Percentiles rank a stretch among this genome's conserved stretches.
These are phyloP conservation scores for Pinna nobilis DNA, from an alignment of 1,140 invertebrate species.

Conservation along the genomic window DNA sequence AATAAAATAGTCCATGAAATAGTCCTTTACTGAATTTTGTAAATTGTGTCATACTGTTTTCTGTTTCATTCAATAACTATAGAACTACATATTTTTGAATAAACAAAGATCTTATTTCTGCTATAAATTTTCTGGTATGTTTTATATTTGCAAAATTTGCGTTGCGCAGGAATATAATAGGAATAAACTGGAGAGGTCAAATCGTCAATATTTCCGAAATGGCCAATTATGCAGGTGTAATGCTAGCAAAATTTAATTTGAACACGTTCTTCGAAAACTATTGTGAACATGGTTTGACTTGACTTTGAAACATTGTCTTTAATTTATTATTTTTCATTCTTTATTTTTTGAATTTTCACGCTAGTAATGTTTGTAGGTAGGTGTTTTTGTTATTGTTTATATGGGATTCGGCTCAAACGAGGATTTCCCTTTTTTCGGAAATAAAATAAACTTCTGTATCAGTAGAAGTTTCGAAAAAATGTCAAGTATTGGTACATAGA, in stretches of 20 bases:
- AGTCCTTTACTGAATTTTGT: background rate
- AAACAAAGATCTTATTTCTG: background rate
- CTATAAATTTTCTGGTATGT: background rate
- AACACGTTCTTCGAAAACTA: background rate
- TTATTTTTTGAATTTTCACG: background rate
- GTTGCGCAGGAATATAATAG: constrained; percentile 10
- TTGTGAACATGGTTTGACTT: constrained; percentile 27
- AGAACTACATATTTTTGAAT: background rate
- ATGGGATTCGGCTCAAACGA: background rate
- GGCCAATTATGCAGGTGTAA: constrained; percentile 55
- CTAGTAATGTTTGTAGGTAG: background rate
- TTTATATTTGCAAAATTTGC: background rate
- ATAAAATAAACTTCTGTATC: constrained; percentile 6
- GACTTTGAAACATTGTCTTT: background rate
- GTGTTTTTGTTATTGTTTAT: constrained; percentile 18
- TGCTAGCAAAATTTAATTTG: constrained; percentile 37
- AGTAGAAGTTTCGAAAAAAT: background rate
- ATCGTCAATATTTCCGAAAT: constrained; percentile 32
- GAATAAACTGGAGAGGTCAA: constrained; percentile 28
- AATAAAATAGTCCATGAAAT: background rate
- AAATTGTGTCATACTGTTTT: background rate
- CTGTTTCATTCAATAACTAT: background rate
- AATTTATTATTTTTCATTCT: background rate
- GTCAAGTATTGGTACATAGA: background rate
- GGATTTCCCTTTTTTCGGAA: constrained; percentile 20